Percentiles rank a stretch among this genome's conserved stretches.
Conservation (phyloP, 2,888 invertebrate species). For the Nomada hirtipes region DNA sequence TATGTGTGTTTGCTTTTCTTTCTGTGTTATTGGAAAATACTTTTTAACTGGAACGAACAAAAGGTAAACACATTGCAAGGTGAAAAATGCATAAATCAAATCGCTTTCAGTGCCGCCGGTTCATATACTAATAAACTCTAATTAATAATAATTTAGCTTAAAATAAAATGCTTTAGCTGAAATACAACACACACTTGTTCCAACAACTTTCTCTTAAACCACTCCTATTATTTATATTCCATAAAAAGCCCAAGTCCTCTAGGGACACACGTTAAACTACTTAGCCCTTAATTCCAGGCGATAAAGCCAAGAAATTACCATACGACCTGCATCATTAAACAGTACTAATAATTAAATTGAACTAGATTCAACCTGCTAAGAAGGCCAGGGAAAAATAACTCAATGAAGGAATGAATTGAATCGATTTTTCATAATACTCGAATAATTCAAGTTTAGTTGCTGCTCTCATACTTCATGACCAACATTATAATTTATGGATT, state of each 20-base stretch:
- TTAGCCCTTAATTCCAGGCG: not conserved
- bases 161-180: not conserved
- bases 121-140: too few species aligned
- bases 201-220: not conserved
- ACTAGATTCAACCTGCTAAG: not conserved
- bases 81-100: too few species aligned
- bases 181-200: not conserved
- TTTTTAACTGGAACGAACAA: too few species aligned
- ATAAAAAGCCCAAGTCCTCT: not conserved
- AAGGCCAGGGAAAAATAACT: not conserved
- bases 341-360: not conserved
- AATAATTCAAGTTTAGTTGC: slow-evolving; percentile 35
- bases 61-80: too few species aligned
- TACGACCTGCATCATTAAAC: not conserved
- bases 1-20: too few species aligned
- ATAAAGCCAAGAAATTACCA: not conserved
- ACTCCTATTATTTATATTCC: not conserved
- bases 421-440: slow-evolving; percentile 20
- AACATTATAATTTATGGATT: slow-evolving; percentile 54
- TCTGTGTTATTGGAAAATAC: too few species aligned
- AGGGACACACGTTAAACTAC: not conserved
- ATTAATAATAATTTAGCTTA: too few species aligned
- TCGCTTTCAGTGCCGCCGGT: too few species aligned
- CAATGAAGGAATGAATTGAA: slow-evolving; percentile 37
- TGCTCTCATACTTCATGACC: slow-evolving; percentile 17